Evolutionary conservation across 2,888 invertebrate genomes (phyloP), one percentile per base, ranked within the genome.

Genomic region (Nezara viridula): DNA sequence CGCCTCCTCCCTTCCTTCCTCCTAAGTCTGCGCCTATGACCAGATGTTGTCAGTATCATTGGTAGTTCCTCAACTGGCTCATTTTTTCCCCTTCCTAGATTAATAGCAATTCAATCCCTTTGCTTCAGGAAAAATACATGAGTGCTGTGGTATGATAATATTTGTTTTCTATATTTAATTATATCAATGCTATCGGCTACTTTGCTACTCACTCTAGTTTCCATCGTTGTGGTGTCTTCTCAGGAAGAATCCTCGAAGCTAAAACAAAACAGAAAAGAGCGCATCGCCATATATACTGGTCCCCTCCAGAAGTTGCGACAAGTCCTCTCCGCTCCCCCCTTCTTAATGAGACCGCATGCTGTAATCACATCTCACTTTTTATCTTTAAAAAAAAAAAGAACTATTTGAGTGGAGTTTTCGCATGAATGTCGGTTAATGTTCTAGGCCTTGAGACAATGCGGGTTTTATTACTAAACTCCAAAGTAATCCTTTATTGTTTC

Each of bases 311-410:
- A 37, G 77, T 77, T 77, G 40, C 77, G 24, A 77, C 40, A 77
- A 7, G 77, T 24, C 4, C 24, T 24, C 24, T 40, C 16, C 5
- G 19, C 37, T 21, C 77, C 77, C 77, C 40, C 19, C 77, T n/a
- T 9, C 10, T 60, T 60, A 60, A 60, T 60, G 60, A 60, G 60
- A 14, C 14, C 6, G 19, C 12, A 40, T 44, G 37, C 77, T 40
- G 40, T 44, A 77, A 77, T 77, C 77, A 24, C 40, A 27, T 40
- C 24, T 32, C 77, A 77, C 77, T 77, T 77, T 40, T 77, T 44
- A 77, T 21, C 19, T 40, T 77, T 40, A 27, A 27, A n/a, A 40
- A 44, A 77, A 77, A 77, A 37, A 2, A 19, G 9, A 37, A 40
- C 40, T 77, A 40, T 77, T 32, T 2, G 32, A 73, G 16, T 60